These are phyloP conservation scores for Myiagra hebetior DNA, from an alignment of 2,113 vertebrate species.

Conservation along the genomic window DNA sequence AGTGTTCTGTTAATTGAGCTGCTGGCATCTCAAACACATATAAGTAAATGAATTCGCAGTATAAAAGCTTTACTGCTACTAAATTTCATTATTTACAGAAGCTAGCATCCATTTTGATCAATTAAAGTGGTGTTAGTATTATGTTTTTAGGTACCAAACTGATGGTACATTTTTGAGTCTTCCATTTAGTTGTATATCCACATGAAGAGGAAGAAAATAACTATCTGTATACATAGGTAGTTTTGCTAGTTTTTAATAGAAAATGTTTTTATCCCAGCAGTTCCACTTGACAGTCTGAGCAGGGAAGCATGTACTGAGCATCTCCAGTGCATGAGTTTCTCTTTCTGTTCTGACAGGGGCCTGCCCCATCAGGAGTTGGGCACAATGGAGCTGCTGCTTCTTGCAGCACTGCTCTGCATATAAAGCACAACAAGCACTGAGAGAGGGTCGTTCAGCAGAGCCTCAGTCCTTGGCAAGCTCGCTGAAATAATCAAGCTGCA, in stretches of 20 bases:
- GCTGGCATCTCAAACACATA: not conserved
- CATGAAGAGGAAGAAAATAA: not conserved
- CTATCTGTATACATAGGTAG: not conserved
- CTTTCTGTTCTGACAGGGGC: not conserved
- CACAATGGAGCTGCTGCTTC: conserved; percentile 6
- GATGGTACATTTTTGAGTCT: not conserved
- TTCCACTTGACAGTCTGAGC: not conserved
- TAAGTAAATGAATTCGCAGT: not conserved
- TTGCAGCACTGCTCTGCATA: not conserved
- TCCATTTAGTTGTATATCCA: not conserved
- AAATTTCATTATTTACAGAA: not conserved
- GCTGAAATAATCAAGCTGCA: not conserved
- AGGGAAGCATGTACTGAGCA: not conserved
- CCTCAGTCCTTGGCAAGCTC: not conserved
- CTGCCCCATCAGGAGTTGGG: not conserved
- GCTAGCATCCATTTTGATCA: not conserved
- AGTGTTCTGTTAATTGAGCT: not conserved
- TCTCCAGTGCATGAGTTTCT: not conserved
- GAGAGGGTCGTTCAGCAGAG: not conserved
- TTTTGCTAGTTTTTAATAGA: not conserved
- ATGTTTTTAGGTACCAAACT: not conserved
- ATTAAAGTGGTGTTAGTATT: not conserved
- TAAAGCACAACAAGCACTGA: not conserved
- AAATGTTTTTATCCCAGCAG: not conserved
- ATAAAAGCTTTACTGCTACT: not conserved